Evolutionary conservation across 2,797 vertebrate genomes (phyloP).

Genomic region (Florisuga fusca): DNA sequence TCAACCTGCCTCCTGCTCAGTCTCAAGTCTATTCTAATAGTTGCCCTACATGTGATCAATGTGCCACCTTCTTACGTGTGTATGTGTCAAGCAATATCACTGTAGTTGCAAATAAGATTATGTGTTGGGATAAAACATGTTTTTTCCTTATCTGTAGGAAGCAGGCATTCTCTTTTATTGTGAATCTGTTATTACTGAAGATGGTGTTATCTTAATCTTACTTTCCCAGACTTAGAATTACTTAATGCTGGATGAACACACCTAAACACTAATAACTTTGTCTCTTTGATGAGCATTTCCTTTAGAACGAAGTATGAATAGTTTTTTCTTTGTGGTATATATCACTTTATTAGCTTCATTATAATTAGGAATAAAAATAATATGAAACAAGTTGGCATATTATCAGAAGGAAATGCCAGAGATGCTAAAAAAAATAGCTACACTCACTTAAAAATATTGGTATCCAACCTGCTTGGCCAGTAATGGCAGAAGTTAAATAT

Average conservation of each 20-base stretch:
- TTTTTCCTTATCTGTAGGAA: neutral
- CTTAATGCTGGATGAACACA: neutral
- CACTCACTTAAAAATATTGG: neutral
- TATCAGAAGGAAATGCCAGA: neutral
- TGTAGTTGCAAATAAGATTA: neutral
- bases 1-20: neutral
- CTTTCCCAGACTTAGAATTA: neutral
- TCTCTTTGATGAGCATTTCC: neutral
- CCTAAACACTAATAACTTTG: neutral
- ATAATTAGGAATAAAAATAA: neutral
- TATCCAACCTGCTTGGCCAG: neutral
- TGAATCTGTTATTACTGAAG: neutral
- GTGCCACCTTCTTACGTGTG: accelerated
- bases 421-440: neutral
- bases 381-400: neutral
- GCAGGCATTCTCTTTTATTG: neutral
- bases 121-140: neutral
- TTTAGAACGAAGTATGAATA: neutral
- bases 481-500: neutral
- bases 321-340: neutral
- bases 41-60: neutral
- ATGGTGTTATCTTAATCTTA: neutral
- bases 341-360: neutral
- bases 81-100: accelerated
- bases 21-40: neutral